These are phyloP conservation scores for Pachliopta kotzebuea DNA, from an alignment of 2,888 invertebrate species.

Conservation along the genomic window DNA sequence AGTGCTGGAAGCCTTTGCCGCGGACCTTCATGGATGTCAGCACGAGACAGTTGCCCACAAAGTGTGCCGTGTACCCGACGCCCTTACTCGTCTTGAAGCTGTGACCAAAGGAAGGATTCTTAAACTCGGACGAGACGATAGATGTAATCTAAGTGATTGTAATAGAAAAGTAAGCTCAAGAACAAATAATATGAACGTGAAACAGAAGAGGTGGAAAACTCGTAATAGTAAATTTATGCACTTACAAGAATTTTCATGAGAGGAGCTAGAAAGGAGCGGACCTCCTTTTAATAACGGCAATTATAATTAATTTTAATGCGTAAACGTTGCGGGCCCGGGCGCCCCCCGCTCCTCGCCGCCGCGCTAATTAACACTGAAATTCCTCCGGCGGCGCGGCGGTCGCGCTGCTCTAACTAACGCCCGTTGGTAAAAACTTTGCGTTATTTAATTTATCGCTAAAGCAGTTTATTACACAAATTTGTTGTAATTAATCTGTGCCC, in stretches of 20 bases:
- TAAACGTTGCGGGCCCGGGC: conserved; percentile 2
- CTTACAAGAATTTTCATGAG: conserved; percentile 14
- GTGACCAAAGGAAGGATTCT: conserved; percentile 35
- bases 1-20: conserved; percentile 99
- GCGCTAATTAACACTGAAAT: conserved; percentile 24
- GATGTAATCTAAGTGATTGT: too few species aligned
- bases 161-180: too few species aligned
- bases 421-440: conserved; percentile 20
- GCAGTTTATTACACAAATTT: conserved; percentile 7
- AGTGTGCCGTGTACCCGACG: conserved; percentile 99
- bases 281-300: conserved; percentile 27
- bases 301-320: conserved; percentile 25
- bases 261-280: background rate
- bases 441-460: conserved; percentile 23
- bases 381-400: conserved; percentile 9
- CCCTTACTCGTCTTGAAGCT: conserved; percentile 99
- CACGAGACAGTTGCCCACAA: conserved; percentile 99
- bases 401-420: conserved; percentile 17
- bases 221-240: too few species aligned
- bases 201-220: too few species aligned
- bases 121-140: too few species aligned
- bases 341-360: conserved; percentile 1
- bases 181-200: too few species aligned
- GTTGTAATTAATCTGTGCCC: conserved; percentile 15
- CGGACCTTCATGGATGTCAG: conserved; percentile 99